These are phyloP conservation scores for Sympetrum striolatum DNA, from an alignment of 2,888 invertebrate genomes.

Conservation along the genomic window DNA sequence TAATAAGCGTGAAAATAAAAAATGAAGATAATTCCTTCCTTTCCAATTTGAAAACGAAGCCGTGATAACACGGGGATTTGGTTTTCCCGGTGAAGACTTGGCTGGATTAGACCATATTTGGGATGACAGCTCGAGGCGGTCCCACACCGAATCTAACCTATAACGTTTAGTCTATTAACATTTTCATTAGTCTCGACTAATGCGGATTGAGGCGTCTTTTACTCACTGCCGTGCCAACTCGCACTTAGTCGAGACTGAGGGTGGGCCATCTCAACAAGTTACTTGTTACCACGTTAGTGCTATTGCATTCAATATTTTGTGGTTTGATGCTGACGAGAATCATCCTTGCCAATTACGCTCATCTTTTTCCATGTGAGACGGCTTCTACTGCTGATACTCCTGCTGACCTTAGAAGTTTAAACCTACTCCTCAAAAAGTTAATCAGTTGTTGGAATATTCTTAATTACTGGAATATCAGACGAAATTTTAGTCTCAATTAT, in stretches of 20 bases:
- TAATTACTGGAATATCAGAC: too few species aligned
- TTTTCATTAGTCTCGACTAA: slow-evolving; percentile 18
- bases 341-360: neutral
- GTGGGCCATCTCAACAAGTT: neutral
- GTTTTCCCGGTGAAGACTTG: too few species aligned
- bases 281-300: neutral
- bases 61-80: too few species aligned
- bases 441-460: too few species aligned
- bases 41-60: too few species aligned
- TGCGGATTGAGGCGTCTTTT: neutral
- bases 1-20: too few species aligned
- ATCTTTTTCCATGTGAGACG: neutral
- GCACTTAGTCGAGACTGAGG: neutral
- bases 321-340: neutral
- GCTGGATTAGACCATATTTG: neutral
- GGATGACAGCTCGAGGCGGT: neutral
- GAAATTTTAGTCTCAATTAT: too few species aligned
- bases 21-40: too few species aligned
- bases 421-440: too few species aligned
- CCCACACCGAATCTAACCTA: neutral
- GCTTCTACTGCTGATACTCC: neutral
- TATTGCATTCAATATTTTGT: neutral
- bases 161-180: slow-evolving; percentile 21
- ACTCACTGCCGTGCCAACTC: neutral
- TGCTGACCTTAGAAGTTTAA: too few species aligned